Evolutionary conservation across 2,113 vertebrate genomes (phyloP).

Genomic region (Melanotaenia duboulayi): DNA sequence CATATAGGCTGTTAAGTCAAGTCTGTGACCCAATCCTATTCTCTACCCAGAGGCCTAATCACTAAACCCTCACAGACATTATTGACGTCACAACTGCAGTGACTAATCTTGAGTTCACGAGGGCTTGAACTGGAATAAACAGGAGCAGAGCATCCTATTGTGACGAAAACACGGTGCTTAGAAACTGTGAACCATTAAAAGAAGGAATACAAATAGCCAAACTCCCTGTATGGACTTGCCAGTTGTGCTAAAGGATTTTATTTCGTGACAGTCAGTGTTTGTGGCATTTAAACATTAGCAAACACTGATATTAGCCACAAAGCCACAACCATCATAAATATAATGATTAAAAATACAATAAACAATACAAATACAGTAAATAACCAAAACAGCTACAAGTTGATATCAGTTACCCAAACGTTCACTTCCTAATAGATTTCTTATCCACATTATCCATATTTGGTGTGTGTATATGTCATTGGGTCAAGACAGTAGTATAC

Average conservation of each 20-base stretch:
- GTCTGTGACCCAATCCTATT: conserved; percentile 4
- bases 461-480: too few species aligned
- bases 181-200: background rate
- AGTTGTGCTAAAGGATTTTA: background rate
- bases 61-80: background rate
- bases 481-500: too few species aligned
- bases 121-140: background rate
- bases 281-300: background rate
- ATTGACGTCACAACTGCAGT: background rate
- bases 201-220: background rate
- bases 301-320: background rate
- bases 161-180: background rate
- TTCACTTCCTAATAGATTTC: too few species aligned
- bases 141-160: background rate
- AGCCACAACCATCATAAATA: background rate
- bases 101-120: background rate
- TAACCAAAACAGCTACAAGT: too few species aligned
- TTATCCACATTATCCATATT: too few species aligned
- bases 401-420: too few species aligned
- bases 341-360: too few species aligned
- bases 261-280: background rate
- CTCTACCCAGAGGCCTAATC: conserved; percentile 4
- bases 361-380: too few species aligned
- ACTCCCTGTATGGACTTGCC: too few species aligned
- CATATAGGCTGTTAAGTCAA: background rate